Base-by-base conservation (phyloP, 2,888 invertebrate genomes). In the Hyposoter dolosus region DNA sequence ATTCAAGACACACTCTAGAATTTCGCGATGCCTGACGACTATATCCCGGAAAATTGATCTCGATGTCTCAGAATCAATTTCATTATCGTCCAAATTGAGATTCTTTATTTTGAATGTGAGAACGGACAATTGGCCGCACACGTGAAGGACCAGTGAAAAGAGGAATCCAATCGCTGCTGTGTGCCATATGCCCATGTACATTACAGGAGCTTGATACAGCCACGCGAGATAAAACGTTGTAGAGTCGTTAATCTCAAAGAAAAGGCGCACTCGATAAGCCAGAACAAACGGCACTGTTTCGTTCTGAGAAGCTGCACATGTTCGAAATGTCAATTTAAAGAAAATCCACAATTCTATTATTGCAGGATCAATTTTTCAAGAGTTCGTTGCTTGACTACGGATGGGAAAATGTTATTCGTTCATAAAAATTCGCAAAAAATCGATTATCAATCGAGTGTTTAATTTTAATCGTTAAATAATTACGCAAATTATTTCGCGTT, bases 121-220 rank as follows among this genome's bases (percentile, higher is more conserved):
- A 17, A 84, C 53, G 35, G 84, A 81, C n/a, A 84, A 19, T 66
- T 77, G 81, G 23, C 81, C 84, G 65, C 84, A 84, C 15, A 81
- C 72, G 28, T 81, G 80, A 23, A 84, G 69, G 5, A 81, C 72
- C 72, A 84, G 53, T 23, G 81, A 63, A n/a, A 84, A 81, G 4
- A 84, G 66, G 40, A 79, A 84, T 50, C 84, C 80, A n/a, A 84
- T 81, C 12, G 84, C 40, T 77, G 72, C 84, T 0, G 84, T 81
- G 47, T 81, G 81, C 60, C 68, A 84, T n/a, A 81, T 43, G 35
- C 72, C 60, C 43, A 84, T 74, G 77, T 60, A 84, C 56, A 81
- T 76, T 28, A 84, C 76, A 3, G 84, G 84, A 15, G 81, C 60
- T 66, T 84, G 81, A 56, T 84, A 84, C 0, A 77, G 23, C 65